Evolutionary conservation across 1,140 invertebrate species (phyloP).

Genomic region (Akabosia matsudoensis): DNA sequence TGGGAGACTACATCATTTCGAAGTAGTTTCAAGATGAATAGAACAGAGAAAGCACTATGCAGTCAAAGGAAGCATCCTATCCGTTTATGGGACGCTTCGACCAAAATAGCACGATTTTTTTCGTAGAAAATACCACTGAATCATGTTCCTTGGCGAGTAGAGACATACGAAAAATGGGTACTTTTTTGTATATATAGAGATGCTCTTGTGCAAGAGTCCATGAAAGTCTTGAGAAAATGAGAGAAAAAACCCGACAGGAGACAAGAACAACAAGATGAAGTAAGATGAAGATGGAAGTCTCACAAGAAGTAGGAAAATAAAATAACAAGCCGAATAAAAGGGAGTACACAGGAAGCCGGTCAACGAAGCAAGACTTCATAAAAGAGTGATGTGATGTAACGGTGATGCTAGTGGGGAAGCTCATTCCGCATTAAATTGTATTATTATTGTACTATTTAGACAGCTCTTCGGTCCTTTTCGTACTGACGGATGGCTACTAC

Average conservation of each 20-base stretch:
- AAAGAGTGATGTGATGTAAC: too few species aligned
- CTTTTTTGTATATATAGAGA: background rate
- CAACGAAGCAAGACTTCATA: conserved; percentile 24
- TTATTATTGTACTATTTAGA: conserved; percentile 25
- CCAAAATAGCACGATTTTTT: too few species aligned
- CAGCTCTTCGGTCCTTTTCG: background rate
- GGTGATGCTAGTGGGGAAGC: conserved; percentile 3
- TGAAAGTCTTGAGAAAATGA: conserved; percentile 15
- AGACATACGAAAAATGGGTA: too few species aligned
- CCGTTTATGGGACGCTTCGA: too few species aligned
- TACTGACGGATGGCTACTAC: background rate
- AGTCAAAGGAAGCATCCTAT: conserved; percentile 5
- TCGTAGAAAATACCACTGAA: conserved; percentile 10
- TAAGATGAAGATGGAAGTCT: background rate
- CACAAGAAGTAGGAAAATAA: background rate
- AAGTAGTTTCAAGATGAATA: too few species aligned
- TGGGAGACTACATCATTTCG: too few species aligned
- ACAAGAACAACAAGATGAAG: background rate
- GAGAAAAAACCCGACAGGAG: conserved; percentile 13
- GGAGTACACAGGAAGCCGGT: conserved; percentile 1
- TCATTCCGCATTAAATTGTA: conserved; percentile 25
- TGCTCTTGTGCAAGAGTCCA: background rate
- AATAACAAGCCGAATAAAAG: background rate
- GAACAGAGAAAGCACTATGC: too few species aligned
- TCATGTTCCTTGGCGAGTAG: conserved; percentile 8